A percentile compares a stretch with the other conserved stretches of the same genome.
Conservation (phyloP, 2,797 vertebrate species). For the Macrochelys suwanniensis region DNA sequence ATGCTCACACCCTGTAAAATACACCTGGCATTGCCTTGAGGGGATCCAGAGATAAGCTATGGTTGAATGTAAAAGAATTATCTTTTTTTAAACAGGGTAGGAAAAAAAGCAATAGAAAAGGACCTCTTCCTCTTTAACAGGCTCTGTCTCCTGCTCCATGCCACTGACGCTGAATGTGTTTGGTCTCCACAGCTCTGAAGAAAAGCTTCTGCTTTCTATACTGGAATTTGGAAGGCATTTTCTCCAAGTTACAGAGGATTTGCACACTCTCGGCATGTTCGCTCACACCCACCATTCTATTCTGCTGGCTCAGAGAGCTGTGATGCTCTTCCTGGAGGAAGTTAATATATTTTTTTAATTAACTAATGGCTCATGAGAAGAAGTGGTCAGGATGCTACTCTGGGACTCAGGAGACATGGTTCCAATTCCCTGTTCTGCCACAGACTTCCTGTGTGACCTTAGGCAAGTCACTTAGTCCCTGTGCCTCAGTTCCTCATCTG, state of each 20-base stretch:
- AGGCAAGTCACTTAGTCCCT: not conserved
- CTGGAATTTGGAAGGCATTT: constrained; percentile 30
- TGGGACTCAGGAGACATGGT: not conserved
- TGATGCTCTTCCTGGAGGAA: constrained; percentile 37
- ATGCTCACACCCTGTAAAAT: not conserved
- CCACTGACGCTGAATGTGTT: not conserved
- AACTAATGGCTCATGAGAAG: rapidly evolving
- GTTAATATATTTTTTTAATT: constrained; percentile 32
- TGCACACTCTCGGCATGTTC: not conserved
- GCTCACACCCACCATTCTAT: constrained; percentile 41
- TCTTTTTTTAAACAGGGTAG: not conserved
- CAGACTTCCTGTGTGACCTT: not conserved
- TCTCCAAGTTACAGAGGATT: not conserved
- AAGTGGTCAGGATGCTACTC: not conserved
- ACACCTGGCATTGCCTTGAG: not conserved
- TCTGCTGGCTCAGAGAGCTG: constrained; percentile 29
- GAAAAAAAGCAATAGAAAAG: not conserved
- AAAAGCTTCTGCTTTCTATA: not conserved
- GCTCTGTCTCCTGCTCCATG: constrained; percentile 8
- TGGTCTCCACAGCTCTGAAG: not conserved
- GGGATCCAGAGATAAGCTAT: constrained; percentile 12
- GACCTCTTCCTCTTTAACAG: not conserved
- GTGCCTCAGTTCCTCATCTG: not conserved
- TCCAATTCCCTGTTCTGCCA: not conserved
- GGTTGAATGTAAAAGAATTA: constrained; percentile 28